Evolutionary conservation across 53 echinoderm and acorn worm genomes (phyloP).

Genomic region (Patiria pectinifera): DNA sequence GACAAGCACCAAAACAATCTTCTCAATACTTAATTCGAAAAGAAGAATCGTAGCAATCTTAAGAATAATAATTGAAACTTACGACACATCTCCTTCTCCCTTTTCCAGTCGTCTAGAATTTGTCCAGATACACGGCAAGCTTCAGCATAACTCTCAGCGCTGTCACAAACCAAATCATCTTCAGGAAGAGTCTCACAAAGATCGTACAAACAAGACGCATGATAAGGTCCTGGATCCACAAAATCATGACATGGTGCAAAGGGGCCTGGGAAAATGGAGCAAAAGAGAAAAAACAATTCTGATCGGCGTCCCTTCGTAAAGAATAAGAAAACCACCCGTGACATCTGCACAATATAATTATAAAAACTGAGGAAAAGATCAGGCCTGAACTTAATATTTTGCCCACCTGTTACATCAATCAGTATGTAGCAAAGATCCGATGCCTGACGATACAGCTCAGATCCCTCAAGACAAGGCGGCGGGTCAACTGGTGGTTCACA

Average conservation of each 20-base stretch:
- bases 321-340: too few species aligned
- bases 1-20: too few species aligned
- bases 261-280: slow-evolving; percentile 61
- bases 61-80: slow-evolving; percentile 20
- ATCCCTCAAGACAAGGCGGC: slow-evolving; percentile 66
- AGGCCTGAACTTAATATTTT: too few species aligned
- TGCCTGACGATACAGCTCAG: slow-evolving; percentile 38
- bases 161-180: slow-evolving; percentile 78
- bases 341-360: too few species aligned
- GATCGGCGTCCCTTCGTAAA: too few species aligned
- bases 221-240: slow-evolving; percentile 67
- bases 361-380: too few species aligned
- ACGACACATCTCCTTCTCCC: slow-evolving; percentile 69
- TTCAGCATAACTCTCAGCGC: slow-evolving; percentile 71
- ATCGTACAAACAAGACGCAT: slow-evolving; percentile 78
- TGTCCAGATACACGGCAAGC: slow-evolving; percentile 72
- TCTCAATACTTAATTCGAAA: too few species aligned
- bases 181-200: slow-evolving; percentile 78
- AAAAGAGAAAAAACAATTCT: too few species aligned
- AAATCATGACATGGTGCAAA: slow-evolving; percentile 77
- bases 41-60: too few species aligned
- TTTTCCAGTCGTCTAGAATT: slow-evolving; percentile 74
- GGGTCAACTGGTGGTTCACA: slow-evolving; percentile 56
- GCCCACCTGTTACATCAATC: slow-evolving; percentile 13
- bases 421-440: slow-evolving; percentile 62